Evolutionary conservation across 35 echinoderm and acorn worm species (phyloP).

Genomic region (Chiridota heheva): DNA sequence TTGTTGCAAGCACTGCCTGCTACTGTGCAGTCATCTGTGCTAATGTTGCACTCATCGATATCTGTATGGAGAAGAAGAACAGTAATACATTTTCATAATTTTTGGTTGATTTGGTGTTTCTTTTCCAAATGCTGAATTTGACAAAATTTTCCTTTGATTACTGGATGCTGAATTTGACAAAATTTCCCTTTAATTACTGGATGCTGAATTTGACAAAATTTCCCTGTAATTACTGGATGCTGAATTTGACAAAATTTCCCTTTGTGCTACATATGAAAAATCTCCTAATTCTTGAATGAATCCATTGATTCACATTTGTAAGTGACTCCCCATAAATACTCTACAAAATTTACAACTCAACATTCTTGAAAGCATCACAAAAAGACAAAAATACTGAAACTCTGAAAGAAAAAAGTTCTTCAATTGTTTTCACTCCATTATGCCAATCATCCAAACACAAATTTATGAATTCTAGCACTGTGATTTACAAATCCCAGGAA

Average conservation of each 20-base stretch:
- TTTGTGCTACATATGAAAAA: too few relatives aligned
- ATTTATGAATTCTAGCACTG: too few relatives aligned
- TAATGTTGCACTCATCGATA: slow-evolving; percentile 48
- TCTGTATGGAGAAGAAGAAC: slow-evolving; percentile 17
- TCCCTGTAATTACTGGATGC: neutral
- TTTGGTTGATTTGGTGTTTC: neutral
- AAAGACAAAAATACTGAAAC: too few relatives aligned
- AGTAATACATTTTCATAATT: neutral
- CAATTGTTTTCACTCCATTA: too few relatives aligned
- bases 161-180: neutral
- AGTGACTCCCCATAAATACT: too few relatives aligned
- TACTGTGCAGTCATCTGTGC: slow-evolving; percentile 38
- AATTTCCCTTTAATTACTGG: neutral
- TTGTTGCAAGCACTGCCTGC: slow-evolving; percentile 38
- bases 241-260: neutral
- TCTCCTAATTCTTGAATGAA: too few relatives aligned
- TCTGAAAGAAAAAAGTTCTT: too few relatives aligned
- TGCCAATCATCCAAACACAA: too few relatives aligned
- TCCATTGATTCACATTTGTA: too few relatives aligned
- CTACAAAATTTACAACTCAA: too few relatives aligned
- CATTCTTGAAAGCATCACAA: too few relatives aligned
- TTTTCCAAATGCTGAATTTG: neutral
- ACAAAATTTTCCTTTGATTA: neutral
- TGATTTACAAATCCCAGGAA: too few relatives aligned
- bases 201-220: neutral